A percentile compares a stretch with the other conserved stretches of the same genome.
Conservation (phyloP, 2,888 invertebrate species). For the Agrilus mali region DNA sequence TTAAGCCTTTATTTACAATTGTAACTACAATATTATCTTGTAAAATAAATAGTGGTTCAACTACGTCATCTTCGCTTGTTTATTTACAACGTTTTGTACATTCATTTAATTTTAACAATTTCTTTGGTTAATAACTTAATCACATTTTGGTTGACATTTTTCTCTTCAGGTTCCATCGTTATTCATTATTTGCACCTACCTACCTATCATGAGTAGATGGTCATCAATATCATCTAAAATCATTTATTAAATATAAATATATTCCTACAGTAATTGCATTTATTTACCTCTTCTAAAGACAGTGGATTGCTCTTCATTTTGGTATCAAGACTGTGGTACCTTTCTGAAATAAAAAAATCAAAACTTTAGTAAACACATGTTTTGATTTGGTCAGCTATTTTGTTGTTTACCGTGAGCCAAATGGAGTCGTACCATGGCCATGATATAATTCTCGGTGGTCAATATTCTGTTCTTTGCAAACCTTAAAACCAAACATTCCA, state of each 20-base stretch:
- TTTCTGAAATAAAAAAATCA: slow-evolving; percentile 38
- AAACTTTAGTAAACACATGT: neutral
- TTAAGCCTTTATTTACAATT: no score
- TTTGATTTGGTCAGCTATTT: neutral
- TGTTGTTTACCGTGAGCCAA: slow-evolving; percentile 43
- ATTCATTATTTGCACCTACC: no score
- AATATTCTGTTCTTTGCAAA: slow-evolving; percentile 48
- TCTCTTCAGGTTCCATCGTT: slow-evolving; percentile 4
- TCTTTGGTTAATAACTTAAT: slow-evolving; percentile 11
- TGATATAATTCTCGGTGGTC: slow-evolving; percentile 48
- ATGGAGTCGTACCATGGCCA: slow-evolving; percentile 51
- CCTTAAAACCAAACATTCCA: slow-evolving; percentile 55
- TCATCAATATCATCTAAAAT: slow-evolving; percentile 47
- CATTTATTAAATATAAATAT: slow-evolving; percentile 5
- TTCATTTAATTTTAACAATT: neutral
- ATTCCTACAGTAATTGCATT: neutral
- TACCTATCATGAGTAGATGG: slow-evolving; percentile 45
- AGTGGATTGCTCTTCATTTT: slow-evolving; percentile 60
- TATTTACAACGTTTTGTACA: neutral
- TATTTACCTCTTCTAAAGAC: slow-evolving; percentile 54
- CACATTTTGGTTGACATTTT: slow-evolving; percentile 17
- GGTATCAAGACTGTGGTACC: slow-evolving; percentile 55
- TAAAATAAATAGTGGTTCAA: no score
- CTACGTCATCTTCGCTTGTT: neutral
- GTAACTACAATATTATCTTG: no score